Evolutionary conservation across 2,888 invertebrate genomes (phyloP).

Genomic region (Drosophila macrothrix): DNA sequence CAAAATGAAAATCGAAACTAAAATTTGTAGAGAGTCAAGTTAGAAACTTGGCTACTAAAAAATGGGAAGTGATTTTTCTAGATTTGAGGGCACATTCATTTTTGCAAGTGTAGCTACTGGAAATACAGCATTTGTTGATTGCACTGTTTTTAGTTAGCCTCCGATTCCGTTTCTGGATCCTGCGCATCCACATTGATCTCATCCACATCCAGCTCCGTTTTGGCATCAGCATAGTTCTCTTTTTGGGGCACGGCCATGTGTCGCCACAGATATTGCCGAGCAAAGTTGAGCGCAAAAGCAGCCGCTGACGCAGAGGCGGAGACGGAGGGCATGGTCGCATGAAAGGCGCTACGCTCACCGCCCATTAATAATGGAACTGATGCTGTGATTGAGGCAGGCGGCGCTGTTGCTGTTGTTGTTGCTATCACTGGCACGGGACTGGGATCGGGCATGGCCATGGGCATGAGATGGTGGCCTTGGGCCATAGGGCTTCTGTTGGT

Average conservation of each 20-base stretch:
- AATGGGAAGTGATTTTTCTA: not conserved
- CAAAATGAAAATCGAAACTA: not conserved
- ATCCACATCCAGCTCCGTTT: conserved; percentile 87
- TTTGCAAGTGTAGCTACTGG: conserved; percentile 6
- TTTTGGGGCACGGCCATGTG: conserved; percentile 55
- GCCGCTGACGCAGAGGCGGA: conserved; percentile 86
- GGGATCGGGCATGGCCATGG: not conserved
- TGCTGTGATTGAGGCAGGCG: conserved; percentile 85
- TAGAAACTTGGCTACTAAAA: not conserved
- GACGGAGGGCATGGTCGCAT: conserved; percentile 87
- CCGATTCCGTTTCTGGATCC: conserved; percentile 83
- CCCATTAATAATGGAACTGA: conserved; percentile 89
- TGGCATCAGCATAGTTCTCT: conserved; percentile 3
- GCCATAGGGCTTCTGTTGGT: conserved; percentile 45
- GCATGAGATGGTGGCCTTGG: conserved; percentile 30
- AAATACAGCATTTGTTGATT: conserved; percentile 28
- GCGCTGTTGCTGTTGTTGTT: conserved; percentile 79
- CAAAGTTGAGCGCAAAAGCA: conserved; percentile 85
- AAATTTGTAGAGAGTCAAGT: not conserved
- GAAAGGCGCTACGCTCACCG: conserved; percentile 96
- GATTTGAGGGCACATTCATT: not conserved
- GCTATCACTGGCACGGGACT: conserved; percentile 13
- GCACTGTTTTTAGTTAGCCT: conserved; percentile 52
- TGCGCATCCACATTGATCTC: conserved; percentile 93
- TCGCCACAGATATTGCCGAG: conserved; percentile 80